phyloP scores from a whole-genome alignment of 2,888 invertebrate species.

The Sesamia inferens region DNA sequence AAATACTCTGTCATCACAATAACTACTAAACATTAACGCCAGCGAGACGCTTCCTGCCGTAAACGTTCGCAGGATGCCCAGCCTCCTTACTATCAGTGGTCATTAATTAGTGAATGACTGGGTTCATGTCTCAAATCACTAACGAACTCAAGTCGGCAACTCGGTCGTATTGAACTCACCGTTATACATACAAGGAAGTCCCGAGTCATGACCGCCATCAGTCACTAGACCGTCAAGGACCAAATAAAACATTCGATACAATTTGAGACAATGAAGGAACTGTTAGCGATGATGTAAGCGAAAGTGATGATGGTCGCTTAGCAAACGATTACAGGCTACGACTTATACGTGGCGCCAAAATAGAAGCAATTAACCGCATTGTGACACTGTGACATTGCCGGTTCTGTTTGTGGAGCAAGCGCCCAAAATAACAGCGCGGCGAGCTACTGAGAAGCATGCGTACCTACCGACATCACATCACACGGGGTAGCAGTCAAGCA shows the following conservation, averaged over 20 bases:
- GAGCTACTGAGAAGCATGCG: slow-evolving; percentile 1
- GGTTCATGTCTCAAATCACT: no score
- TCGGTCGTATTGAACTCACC: not conserved
- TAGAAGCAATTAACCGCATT: slow-evolving; percentile 73
- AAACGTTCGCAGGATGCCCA: slow-evolving; percentile 63
- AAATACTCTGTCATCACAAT: not conserved
- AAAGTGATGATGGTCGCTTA: not conserved
- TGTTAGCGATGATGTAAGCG: not conserved
- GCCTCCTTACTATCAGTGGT: slow-evolving; percentile 1
- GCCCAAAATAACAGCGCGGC: slow-evolving; percentile 55
- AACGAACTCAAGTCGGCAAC: no score
- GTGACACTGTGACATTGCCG: slow-evolving; percentile 70
- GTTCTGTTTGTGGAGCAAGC: slow-evolving; percentile 58
- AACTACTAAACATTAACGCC: not conserved
- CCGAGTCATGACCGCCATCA: slow-evolving; percentile 10
- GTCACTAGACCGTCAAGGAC: slow-evolving; percentile 3
- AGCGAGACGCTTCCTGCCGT: slow-evolving; percentile 42
- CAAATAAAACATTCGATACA: slow-evolving; percentile 1
- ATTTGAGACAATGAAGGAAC: slow-evolving; percentile 4
- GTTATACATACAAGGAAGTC: slow-evolving; percentile 19
- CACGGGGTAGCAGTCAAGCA: no score
- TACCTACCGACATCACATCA: slow-evolving; percentile 12
- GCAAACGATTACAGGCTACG: not conserved
- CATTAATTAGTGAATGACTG: not conserved
- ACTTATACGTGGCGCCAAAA: slow-evolving; percentile 54